A percentile compares a stretch with the other conserved stretches of the same genome.
Conservation (phyloP, 2,113 vertebrate species). For the Oreochromis niloticus region DNA sequence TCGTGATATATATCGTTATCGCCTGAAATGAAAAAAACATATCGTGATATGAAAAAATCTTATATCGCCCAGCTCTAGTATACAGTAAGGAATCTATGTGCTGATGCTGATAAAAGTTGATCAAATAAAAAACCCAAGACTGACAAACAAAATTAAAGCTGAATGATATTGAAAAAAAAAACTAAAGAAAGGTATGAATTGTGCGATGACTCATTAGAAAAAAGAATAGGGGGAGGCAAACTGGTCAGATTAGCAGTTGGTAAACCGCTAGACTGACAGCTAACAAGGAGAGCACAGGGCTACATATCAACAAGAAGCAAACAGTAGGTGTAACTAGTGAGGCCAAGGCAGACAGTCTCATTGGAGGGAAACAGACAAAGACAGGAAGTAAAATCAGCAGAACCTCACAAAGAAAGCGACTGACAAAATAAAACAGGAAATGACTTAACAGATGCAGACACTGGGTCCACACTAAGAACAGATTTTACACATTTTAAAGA, state of each 20-base stretch:
- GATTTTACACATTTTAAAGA: not conserved
- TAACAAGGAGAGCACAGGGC: not conserved
- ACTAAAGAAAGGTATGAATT: not conserved
- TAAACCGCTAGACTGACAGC: not conserved
- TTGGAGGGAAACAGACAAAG: not conserved
- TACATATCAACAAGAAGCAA: not conserved
- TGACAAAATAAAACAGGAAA: not conserved
- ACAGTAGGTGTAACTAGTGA: not conserved
- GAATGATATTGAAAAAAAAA: not conserved
- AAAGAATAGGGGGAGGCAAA: not conserved
- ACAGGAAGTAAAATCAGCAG: not conserved
- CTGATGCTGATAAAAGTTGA: not conserved
- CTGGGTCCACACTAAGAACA: not conserved
- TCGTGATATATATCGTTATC: too few species aligned
- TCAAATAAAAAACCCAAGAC: not conserved
- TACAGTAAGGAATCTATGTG: not conserved
- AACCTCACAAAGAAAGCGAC: not conserved
- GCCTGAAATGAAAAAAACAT: too few species aligned
- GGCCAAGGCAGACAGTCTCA: not conserved
- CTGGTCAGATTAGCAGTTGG: not conserved
- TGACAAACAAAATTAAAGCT: not conserved
- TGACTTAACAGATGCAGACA: not conserved
- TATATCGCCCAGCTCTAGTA: too few species aligned
- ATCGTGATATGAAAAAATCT: too few species aligned
- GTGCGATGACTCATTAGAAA: not conserved